Base-by-base conservation (phyloP, 2,113 vertebrate genomes). In the Rhinogobius similis region DNA sequence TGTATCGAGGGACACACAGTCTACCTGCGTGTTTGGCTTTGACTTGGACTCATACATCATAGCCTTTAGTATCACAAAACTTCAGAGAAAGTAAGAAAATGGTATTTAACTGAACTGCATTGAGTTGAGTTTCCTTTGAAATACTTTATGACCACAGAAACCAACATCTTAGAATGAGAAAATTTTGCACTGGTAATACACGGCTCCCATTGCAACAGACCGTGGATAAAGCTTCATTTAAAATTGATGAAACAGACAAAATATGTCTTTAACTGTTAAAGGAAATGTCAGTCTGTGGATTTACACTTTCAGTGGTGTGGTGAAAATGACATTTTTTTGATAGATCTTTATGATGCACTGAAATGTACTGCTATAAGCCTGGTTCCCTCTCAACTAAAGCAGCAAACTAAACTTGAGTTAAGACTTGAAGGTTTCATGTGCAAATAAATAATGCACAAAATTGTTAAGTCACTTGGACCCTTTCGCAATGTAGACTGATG, bases 221-320 rank as follows among this genome's bases (percentile, higher is more conserved):
- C 70, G 77, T 71, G 81, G 82, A 84, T 67, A 75, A 82, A 63
- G 70, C 61, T 70, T 90, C 75, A 89, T 91, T 85, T 83, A 87
- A 85, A 88, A 90, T 91, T 6, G 80, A 90, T 90, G 88, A 86
- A 84, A 86, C 10, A 26, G 73, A 76, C 46, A 66, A 78, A 81
- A 85, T 87, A 88, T 81, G 78, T 73, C 64, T 72, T 62, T 4
- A 70, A 76, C 78, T 78, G 78, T 81, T 88, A 82, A 85, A 77
- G 76, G 26, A 84, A 76, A 85, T 79, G 82, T 80, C 83, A 86
- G 67, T 55, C 68, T 77, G 66, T 26, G 62, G 62, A 91, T 84
- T 86, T 83, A 85, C 72, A 75, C 53, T 72, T 43, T 43, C 32
- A 70, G 41, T 64, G 43, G 29, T 5, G 23, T 62, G 65, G 72